These are phyloP conservation scores for Nibea coibor DNA, from an alignment of 2,113 vertebrate genomes.

Conservation along the genomic window DNA sequence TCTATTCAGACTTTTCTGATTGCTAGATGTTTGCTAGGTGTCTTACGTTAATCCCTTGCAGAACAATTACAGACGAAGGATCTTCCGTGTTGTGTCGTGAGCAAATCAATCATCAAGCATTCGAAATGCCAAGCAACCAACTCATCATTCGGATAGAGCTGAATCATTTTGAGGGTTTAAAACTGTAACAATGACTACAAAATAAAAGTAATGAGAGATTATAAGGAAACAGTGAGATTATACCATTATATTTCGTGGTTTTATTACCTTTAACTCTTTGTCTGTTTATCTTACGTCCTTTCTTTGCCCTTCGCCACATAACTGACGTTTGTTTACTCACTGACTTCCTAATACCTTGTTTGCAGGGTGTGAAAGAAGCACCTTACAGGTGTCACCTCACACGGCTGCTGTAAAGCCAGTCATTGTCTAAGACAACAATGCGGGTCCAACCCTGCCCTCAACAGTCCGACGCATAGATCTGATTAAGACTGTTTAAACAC, in stretches of 20 bases:
- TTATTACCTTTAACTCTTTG: neutral
- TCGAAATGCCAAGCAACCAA: slow-evolving; percentile 18
- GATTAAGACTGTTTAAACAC: slow-evolving; percentile 74
- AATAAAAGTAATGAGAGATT: slow-evolving; percentile 14
- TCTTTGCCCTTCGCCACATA: slow-evolving; percentile 15
- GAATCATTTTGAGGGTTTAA: slow-evolving; percentile 6
- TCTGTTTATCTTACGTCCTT: slow-evolving; percentile 3
- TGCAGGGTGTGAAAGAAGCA: slow-evolving; percentile 60
- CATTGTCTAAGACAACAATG: slow-evolving; percentile 74
- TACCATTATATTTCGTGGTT: neutral
- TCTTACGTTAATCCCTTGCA: slow-evolving; percentile 8
- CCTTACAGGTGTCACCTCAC: slow-evolving; percentile 68
- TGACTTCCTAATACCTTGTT: slow-evolving; percentile 60
- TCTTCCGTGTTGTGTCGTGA: slow-evolving; percentile 20
- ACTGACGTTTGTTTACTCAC: slow-evolving; percentile 48
- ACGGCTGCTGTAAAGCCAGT: slow-evolving; percentile 35
- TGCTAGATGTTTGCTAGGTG: slow-evolving; percentile 23
- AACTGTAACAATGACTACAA: slow-evolving; percentile 26
- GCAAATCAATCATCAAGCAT: slow-evolving; percentile 29
- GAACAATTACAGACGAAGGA: slow-evolving; percentile 44
- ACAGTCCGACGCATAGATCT: slow-evolving; percentile 61
- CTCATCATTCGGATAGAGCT: slow-evolving; percentile 10
- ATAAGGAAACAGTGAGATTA: neutral
- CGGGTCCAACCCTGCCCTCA: slow-evolving; percentile 54
- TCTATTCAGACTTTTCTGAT: slow-evolving; percentile 36